Evolutionary conservation across 2,888 invertebrate species (phyloP), one percentile per base, ranked within the genome.

Genomic region (Cylindroiulus punctatus): DNA sequence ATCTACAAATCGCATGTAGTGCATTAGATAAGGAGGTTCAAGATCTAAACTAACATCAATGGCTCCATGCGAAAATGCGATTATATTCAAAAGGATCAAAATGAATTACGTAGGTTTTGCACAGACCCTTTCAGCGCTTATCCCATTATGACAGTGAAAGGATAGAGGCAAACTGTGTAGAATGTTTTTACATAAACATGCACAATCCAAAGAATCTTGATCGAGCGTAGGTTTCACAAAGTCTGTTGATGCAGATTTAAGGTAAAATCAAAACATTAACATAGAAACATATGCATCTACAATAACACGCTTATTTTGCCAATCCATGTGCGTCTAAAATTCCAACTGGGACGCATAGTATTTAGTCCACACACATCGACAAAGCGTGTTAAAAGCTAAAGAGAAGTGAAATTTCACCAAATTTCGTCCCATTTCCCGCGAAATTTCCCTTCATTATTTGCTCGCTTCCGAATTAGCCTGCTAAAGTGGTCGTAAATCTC

Each of bases 11-110:
- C 65, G 65, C 26, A 3, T 65, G 26, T 26, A 26, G 65, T 65
- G 65, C 65, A 65, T 65, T 65, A 65, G 65, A 65, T 26, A 26
- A 7, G 26, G 65, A 26, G 65, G 65, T 26, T 65, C 26, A 26
- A 65, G 22, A 65, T 65, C 65, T 65, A 65, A 65, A 26, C 65
- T 26, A 65, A 65, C 65, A 65, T 65, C 65, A 65, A 65, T 65
- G 65, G 65, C 19, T 65, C 65, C 65, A 65, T 65, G 65, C 19
- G 65, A 65, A 65, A 65, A 65, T 65, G 65, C 65, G 65, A 65
- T 65, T 65, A 65, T 26, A 26, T 65, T 19, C 22, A 65, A 65
- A 65, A 65, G 65, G 65, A 65, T 65, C 26, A 65, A 65, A 26
- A 65, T 65, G 65, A 65, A 65, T 65, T 65, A 65, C 19, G 65